phyloP scores from a whole-genome alignment of 2,797 vertebrate species.

The Cyprinodon diabolis region DNA sequence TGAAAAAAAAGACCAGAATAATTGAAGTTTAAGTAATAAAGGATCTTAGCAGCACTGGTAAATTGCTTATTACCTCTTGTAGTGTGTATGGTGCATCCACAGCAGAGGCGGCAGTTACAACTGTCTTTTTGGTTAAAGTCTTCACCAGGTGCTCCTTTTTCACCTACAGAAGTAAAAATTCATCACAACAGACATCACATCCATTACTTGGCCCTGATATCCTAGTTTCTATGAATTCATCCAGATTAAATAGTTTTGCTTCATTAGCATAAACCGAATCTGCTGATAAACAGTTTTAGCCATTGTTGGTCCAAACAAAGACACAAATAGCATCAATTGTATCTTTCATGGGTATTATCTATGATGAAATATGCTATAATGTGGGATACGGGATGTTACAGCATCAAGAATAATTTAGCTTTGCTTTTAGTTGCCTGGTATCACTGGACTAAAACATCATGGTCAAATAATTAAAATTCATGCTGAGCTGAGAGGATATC shows the following conservation, averaged over 20 bases:
- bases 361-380: neutral
- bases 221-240: neutral
- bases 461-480: neutral
- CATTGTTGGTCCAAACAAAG: neutral
- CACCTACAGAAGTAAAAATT: conserved; percentile 78
- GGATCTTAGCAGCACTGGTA: neutral
- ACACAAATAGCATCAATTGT: neutral
- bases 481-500: neutral
- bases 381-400: neutral
- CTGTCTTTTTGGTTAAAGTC: conserved; percentile 90
- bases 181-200: conserved; percentile 3
- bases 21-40: neutral
- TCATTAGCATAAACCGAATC: neutral
- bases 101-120: conserved; percentile 81
- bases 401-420: neutral
- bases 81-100: conserved; percentile 88
- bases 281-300: neutral
- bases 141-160: conserved; percentile 87
- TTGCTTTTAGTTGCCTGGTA: too few relatives aligned
- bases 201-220: neutral
- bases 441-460: neutral
- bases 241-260: neutral
- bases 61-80: conserved; percentile 76
- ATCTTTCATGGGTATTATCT: neutral
- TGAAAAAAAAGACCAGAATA: neutral